A percentile compares a stretch with the other conserved stretches of the same genome.
Conservation (phyloP, 2,888 invertebrate species). For the Parascotia fuliginaria region DNA sequence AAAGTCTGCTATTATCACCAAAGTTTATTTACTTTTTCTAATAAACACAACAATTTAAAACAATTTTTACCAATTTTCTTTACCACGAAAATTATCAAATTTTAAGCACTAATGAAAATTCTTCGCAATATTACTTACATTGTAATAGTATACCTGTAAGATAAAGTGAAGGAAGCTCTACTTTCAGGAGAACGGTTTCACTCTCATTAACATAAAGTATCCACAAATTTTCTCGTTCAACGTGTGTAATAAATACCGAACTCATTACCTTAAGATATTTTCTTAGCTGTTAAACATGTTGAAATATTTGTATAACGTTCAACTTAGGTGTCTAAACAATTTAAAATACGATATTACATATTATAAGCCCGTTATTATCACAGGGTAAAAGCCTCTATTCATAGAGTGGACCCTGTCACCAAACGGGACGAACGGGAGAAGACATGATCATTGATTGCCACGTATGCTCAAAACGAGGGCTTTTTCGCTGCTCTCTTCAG, state of each 20-base stretch:
- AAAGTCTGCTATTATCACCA: no score
- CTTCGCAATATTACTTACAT: no score
- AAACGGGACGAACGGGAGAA: no score
- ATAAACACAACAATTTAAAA: no score
- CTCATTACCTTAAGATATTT: not conserved
- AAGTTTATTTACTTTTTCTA: no score
- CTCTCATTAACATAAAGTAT: not conserved
- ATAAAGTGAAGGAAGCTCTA: not conserved
- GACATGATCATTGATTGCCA: no score
- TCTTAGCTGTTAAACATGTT: not conserved
- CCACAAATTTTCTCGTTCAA: not conserved
- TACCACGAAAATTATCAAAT: no score
- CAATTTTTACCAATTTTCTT: no score
- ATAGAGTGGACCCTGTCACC: no score
- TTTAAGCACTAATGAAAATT: no score
- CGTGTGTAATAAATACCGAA: constrained; percentile 1
- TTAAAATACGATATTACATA: not conserved
- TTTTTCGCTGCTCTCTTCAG: no score
- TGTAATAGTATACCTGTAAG: not conserved
- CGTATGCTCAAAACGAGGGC: no score
- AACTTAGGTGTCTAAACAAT: not conserved
- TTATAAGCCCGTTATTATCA: not conserved
- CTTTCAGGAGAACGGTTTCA: not conserved
- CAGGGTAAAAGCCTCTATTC: not conserved
- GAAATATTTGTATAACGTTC: not conserved